Base-by-base conservation (phyloP, 1,140 invertebrate species). In the Drosophila virilis region DNA sequence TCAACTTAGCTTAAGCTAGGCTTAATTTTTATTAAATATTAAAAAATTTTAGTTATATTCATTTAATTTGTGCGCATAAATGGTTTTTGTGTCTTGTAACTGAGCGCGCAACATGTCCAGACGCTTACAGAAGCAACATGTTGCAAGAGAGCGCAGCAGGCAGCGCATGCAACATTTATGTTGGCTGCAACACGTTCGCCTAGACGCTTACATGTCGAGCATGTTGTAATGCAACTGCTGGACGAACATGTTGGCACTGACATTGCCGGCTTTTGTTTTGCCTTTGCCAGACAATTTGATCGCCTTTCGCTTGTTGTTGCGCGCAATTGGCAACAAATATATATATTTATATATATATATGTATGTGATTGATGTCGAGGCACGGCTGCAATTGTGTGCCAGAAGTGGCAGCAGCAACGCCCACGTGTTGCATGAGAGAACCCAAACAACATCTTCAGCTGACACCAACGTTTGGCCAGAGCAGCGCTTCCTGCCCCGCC, bases 121-220 rank as follows among this genome's bases (percentile, higher is more conserved):
- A 5, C 32, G 12, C 45, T 72, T 72, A 58, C 69, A 66, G 37
- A 12, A 52, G 62, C 69, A 72, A 72, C 69, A 72, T 72, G 69
- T 52, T 67, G 69, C 69, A 0, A 52, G 61, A 46, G 64, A 58
- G 62, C 46, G 60, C 52, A 42, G 28, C 46, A 28, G 22, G 65
- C 37, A 51, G 65, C 58, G 66, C 57, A 68, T 58, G 54, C 64
- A 68, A 68, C 64, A 73, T 66, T 17, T 28, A 28, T 15, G 42
- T 43, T 22, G 9, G 15, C 35, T 8, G 2, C 48, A 13, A 51
- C 40, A 42, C 33, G 48, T 37, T 28, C 12, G 32, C 7, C 50
- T n/a, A 37, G 51, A 38, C 55, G 9, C 6, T 28, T 52, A 60
- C 46, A 52, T 10, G 17, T n/a, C 50, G n/a, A 72, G 59, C 61